phyloP scores from a whole-genome alignment of 2,797 vertebrate species.

The Hirundo rustica region DNA sequence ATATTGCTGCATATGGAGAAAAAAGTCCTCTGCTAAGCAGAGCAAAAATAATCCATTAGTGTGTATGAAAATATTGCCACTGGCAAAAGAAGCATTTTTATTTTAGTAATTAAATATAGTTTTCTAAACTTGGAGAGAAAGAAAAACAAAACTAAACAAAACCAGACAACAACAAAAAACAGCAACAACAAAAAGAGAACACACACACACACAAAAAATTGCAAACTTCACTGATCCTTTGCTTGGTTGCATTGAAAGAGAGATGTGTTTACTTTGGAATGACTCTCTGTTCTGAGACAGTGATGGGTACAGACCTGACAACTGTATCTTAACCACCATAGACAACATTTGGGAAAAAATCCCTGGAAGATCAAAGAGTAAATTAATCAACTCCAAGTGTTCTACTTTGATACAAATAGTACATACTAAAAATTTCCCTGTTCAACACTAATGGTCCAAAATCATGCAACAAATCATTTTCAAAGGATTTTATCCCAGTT shows the following conservation, averaged over 20 bases:
- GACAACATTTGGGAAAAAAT: neutral
- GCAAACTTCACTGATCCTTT: neutral
- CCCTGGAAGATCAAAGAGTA: neutral
- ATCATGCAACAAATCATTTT: neutral
- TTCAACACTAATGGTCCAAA: neutral
- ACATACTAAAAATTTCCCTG: neutral
- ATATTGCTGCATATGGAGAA: neutral
- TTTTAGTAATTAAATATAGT: neutral
- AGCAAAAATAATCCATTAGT: constrained; percentile 47
- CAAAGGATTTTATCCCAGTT: neutral
- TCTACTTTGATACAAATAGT: neutral
- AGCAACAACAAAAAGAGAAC: neutral
- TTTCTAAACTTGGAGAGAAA: neutral
- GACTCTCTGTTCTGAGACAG: neutral
- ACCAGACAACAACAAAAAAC: neutral
- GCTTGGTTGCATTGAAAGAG: neutral
- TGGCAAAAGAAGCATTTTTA: neutral
- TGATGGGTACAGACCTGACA: neutral
- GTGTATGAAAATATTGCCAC: neutral
- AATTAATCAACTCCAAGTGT: neutral
- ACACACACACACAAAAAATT: neutral
- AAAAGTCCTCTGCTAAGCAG: constrained; percentile 16
- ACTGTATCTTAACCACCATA: neutral
- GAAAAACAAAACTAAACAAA: neutral
- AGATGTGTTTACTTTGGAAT: neutral